Base-by-base conservation (phyloP, 2,888 invertebrate species). In the Schizotus pectinicornis region DNA sequence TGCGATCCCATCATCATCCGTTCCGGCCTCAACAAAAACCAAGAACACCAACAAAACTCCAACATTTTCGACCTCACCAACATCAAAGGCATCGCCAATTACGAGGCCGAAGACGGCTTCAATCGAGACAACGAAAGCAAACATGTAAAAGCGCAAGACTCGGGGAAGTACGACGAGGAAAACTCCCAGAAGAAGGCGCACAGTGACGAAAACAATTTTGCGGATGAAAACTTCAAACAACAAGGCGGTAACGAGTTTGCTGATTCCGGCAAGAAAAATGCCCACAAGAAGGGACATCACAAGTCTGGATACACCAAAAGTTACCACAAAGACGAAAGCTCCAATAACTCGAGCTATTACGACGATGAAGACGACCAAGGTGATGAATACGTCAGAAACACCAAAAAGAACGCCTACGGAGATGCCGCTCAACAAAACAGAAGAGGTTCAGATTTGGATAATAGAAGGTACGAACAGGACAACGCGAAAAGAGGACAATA, bases 321-420 rank as follows among this genome's bases (percentile, higher is more conserved):
- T 8, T 89, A 89, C 68, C 86, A 87, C 68, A 89, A 88, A 74
- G 88, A 89, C 64, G 88, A 89, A 71, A 86, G 85, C 7, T 88
- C 87, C 0, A 86, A 85, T 68, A 88, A 87, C 67, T 86, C 86
- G 52, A 88, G 86, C 30, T 89, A 83, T 76, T 89, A 86, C 69
- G 89, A 89, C 68, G 88, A 88, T 69, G 83, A 78, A 37, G 78
- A 79, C 38, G 81, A 83, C 47, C 78, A 81, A 63, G 82, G 80
- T 8, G 80, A 75, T 36, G 74, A 79, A 55, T 73, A 67, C 35
- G 70, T 74, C 22, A 72, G 74, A 7, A 76, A 79, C 54, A 77
- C 72, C 22, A 67, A 72, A 7, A 47, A 52, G 8, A 56, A 60
- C 36, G 11, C 60, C 37, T 75, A 74, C 57, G 77, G 76, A 6